Percentiles rank a stretch among this genome's conserved stretches.
phyloP scores from a whole-genome alignment of 1,140 invertebrate species.

The Psix sp. region DNA sequence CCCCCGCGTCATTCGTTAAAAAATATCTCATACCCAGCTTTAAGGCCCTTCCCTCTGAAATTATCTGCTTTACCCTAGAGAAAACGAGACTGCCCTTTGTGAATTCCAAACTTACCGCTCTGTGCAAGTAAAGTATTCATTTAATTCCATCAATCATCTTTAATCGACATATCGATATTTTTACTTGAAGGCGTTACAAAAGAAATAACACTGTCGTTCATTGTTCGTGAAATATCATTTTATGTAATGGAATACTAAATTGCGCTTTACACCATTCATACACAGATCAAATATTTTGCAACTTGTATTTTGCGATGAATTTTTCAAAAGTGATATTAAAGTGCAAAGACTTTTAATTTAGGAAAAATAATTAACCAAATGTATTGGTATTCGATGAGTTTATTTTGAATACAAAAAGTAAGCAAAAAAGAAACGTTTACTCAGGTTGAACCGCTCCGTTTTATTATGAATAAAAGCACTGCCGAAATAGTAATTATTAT shows the following conservation, averaged over 20 bases:
- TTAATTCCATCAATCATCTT: constrained; percentile 61
- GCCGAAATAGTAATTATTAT: constrained; percentile 71
- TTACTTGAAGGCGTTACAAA: constrained; percentile 50
- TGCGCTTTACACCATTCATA: no score
- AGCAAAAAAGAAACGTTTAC: constrained; percentile 60
- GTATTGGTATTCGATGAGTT: constrained; percentile 42
- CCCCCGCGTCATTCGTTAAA: constrained; percentile 67
- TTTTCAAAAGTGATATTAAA: no score
- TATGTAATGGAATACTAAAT: no score
- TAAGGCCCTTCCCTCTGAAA: constrained; percentile 52
- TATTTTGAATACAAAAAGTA: constrained; percentile 13
- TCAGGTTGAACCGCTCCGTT: constrained; percentile 28
- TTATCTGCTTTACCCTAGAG: constrained; percentile 54
- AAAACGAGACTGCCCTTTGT: constrained; percentile 61
- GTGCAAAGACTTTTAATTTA: background rate
- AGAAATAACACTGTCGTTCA: constrained; percentile 53
- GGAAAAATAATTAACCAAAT: constrained; percentile 55
- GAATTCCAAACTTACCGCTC: constrained; percentile 60
- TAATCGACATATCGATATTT: constrained; percentile 58
- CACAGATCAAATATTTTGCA: no score
- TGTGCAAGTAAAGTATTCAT: constrained; percentile 48
- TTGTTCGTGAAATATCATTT: constrained; percentile 36
- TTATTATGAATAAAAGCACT: constrained; percentile 58
- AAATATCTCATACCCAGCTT: constrained; percentile 66
- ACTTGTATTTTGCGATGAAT: no score